A percentile compares a stretch with the other conserved stretches of the same genome.
Evolutionary conservation across 2,797 vertebrate genomes (phyloP).

Genomic region (Eleutherodactylus coqui): DNA sequence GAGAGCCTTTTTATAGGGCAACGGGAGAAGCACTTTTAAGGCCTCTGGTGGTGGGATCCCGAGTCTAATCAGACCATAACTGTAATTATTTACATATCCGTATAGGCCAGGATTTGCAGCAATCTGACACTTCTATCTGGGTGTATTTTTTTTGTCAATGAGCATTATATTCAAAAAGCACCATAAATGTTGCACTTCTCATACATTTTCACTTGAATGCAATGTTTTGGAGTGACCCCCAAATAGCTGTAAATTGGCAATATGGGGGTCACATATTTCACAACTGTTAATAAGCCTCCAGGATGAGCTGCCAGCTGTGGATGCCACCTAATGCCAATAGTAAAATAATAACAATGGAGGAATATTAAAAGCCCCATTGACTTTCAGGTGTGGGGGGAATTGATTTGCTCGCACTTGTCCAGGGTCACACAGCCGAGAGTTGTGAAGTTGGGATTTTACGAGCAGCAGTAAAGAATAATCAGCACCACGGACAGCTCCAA

Average conservation of each 20-base stretch:
- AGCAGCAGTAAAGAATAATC: slow-evolving; percentile 46
- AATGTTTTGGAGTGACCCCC: background rate
- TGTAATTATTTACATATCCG: too few species aligned
- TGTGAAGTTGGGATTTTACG: slow-evolving; percentile 29
- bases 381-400: background rate
- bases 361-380: slow-evolving; percentile 48
- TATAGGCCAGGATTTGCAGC: too few species aligned
- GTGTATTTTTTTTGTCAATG: too few species aligned
- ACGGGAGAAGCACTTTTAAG: too few species aligned
- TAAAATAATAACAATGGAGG: slow-evolving; percentile 39
- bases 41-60: too few species aligned
- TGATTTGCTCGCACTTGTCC: slow-evolving; percentile 11
- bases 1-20: too few species aligned
- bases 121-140: too few species aligned
- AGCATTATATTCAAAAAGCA: background rate
- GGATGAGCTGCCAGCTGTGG: background rate
- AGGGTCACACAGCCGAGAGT: slow-evolving; percentile 16
- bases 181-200: background rate
- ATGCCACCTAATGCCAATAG: slow-evolving; percentile 28
- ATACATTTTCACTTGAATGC: background rate
- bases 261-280: too few species aligned
- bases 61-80: too few species aligned
- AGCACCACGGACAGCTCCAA: slow-evolving; percentile 19
- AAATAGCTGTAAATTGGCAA: background rate
- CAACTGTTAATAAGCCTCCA: background rate